Evolutionary conservation across 2,797 vertebrate genomes (phyloP).

Genomic region (Chromis chromis): DNA sequence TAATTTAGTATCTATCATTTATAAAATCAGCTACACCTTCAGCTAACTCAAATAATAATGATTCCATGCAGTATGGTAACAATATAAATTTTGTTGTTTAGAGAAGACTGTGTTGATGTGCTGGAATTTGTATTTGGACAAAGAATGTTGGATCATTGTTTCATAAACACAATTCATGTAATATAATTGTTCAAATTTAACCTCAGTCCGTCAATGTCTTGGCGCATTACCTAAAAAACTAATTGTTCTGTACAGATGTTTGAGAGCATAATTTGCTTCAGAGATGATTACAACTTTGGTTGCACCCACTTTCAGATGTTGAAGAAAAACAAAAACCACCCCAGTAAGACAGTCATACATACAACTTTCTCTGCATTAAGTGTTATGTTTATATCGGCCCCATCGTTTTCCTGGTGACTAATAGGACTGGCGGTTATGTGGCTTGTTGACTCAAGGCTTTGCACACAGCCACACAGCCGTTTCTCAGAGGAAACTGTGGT

Average conservation of each 20-base stretch:
- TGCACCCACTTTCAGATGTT: conserved; percentile 48
- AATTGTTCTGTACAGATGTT: conserved; percentile 16
- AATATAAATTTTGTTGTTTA: too few species aligned
- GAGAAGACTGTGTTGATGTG: too few species aligned
- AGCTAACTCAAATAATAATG: too few species aligned
- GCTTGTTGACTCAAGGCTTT: conserved; percentile 82
- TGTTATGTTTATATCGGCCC: conserved; percentile 58
- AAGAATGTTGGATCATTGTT: too few species aligned
- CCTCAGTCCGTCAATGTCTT: too few species aligned
- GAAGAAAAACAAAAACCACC: conserved; percentile 60
- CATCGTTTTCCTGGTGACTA: conserved; percentile 76
- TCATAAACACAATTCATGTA: too few species aligned
- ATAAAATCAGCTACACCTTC: too few species aligned
- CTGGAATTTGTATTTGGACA: too few species aligned
- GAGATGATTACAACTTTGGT: conserved; percentile 42
- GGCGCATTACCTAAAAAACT: too few species aligned
- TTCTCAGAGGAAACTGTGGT: conserved; percentile 85
- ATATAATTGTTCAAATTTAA: too few species aligned
- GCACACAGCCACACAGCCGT: conserved; percentile 72
- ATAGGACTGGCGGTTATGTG: conserved; percentile 72
- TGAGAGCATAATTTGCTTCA: conserved; percentile 29
- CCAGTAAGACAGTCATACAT: conserved; percentile 47
- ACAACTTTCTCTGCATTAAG: conserved; percentile 56
- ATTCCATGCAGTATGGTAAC: too few species aligned
- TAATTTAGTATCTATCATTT: too few species aligned